These are phyloP conservation scores for Samia ricini DNA, from an alignment of 1,140 invertebrate species.

Conservation along the genomic window DNA sequence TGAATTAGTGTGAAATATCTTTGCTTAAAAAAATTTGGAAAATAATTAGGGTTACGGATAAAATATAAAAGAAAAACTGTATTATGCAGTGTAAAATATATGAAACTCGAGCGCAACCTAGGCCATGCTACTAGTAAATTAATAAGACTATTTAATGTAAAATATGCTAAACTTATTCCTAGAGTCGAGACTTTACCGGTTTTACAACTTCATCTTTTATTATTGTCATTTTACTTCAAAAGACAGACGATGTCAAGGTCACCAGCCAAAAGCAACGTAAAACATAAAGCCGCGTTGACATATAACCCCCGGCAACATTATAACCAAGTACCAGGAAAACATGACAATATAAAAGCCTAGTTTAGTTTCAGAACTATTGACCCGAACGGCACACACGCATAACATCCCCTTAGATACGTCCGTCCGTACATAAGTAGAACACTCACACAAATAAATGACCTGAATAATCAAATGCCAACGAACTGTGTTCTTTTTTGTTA, in stretches of 20 bases:
- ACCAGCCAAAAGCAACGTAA: background rate
- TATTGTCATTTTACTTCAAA: background rate
- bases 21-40: no score
- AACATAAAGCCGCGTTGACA: background rate
- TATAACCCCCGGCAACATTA: background rate
- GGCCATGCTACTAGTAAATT: no score
- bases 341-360: background rate
- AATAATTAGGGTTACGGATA: no score
- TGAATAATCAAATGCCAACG: conserved; percentile 42
- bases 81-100: no score
- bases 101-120: no score
- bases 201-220: background rate
- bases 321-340: background rate
- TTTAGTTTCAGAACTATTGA: background rate
- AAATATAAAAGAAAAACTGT: no score
- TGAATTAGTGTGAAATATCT: no score
- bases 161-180: no score
- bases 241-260: background rate
- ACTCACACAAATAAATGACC: conserved; percentile 34
- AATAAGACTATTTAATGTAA: no score
- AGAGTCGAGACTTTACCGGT: no score
- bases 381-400: background rate
- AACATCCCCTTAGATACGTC: background rate
- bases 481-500: conserved; percentile 22
- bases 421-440: conserved; percentile 17